Conservation (phyloP, 2,797 vertebrate species). For the Acanthornis magna region DNA sequence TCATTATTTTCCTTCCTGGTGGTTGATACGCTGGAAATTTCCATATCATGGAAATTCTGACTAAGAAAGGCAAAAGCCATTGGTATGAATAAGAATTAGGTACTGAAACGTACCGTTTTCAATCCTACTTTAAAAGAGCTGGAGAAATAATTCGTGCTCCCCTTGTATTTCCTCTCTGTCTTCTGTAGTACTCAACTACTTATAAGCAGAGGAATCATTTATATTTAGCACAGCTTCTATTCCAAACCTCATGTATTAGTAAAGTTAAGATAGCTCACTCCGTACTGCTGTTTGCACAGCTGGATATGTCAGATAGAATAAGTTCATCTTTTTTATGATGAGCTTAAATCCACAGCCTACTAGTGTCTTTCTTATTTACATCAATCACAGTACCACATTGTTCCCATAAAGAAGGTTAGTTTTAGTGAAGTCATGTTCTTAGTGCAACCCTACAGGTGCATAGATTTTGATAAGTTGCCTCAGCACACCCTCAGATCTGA, state of each 20-base stretch:
- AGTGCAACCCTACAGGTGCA: neutral
- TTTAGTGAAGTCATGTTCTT: conserved; percentile 55
- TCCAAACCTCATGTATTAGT: conserved; percentile 61
- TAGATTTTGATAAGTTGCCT: conserved; percentile 55
- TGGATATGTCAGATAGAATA: conserved; percentile 62
- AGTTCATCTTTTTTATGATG: conserved; percentile 62
- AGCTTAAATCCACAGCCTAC: conserved; percentile 55
- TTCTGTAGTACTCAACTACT: conserved; percentile 8
- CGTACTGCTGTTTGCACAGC: conserved; percentile 69
- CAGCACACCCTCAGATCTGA: conserved; percentile 47
- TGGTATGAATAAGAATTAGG: neutral
- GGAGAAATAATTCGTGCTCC: conserved; percentile 19
- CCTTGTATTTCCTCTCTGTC: conserved; percentile 8
- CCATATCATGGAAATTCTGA: conserved; percentile 23
- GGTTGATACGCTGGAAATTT: conserved; percentile 16
- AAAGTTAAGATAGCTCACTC: conserved; percentile 60
- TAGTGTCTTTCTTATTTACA: conserved; percentile 60
- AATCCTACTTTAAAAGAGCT: conserved; percentile 15
- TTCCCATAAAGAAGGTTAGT: conserved; percentile 35
- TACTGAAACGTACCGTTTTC: conserved; percentile 26
- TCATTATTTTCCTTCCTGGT: conserved; percentile 6
- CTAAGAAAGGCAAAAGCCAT: conserved; percentile 27
- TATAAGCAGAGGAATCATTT: conserved; percentile 49
- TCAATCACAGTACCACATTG: conserved; percentile 13
- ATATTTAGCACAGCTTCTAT: conserved; percentile 28